These are phyloP conservation scores for Hemicordylus capensis DNA, from an alignment of 2,113 vertebrate species.

Conservation along the genomic window DNA sequence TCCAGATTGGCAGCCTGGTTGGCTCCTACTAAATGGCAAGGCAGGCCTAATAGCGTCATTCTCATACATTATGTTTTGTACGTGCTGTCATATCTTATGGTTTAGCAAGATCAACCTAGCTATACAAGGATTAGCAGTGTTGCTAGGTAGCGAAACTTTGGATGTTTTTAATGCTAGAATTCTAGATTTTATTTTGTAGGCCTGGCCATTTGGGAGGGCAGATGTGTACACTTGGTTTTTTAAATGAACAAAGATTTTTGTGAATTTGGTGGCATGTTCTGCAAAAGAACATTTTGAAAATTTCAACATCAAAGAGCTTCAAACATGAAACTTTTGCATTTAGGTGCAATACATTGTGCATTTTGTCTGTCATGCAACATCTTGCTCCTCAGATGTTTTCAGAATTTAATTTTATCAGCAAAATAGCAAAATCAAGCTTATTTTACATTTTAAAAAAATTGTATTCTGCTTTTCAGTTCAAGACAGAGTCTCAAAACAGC, in stretches of 20 bases:
- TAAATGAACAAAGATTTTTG: background rate
- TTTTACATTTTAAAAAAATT: no score
- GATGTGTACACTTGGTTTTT: background rate
- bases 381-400: background rate
- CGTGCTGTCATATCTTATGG: background rate
- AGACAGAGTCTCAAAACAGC: no score
- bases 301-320: background rate
- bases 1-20: background rate
- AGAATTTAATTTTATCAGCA: constrained; percentile 9
- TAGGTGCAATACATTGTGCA: background rate
- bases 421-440: background rate
- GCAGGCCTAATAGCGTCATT: background rate
- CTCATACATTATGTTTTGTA: background rate
- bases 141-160: background rate
- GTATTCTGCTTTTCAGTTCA: no score
- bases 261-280: background rate
- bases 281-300: background rate
- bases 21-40: constrained; percentile 4
- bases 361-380: background rate
- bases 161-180: background rate
- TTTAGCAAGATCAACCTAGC: background rate
- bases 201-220: background rate
- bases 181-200: background rate
- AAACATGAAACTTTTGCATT: background rate
- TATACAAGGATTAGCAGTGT: background rate